Evolutionary conservation across 2,113 vertebrate genomes (phyloP).

Genomic region (Sciurus niger): DNA sequence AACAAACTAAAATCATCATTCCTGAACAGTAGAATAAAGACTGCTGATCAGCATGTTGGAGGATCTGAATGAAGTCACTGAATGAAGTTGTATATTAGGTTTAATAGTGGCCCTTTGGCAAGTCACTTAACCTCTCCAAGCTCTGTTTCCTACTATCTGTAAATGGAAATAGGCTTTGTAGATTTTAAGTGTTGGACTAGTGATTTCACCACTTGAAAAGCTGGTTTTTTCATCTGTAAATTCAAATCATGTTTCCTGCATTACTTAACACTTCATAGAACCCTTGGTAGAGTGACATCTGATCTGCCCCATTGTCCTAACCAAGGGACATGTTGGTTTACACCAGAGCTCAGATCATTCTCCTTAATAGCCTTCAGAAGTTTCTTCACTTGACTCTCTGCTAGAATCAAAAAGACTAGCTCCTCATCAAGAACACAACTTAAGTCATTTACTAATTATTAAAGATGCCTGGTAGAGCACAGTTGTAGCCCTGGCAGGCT

Average conservation of each 20-base stretch:
- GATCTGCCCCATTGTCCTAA: neutral
- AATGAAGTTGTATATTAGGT: neutral
- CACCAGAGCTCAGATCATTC: neutral
- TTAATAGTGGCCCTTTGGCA: neutral
- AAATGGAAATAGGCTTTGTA: neutral
- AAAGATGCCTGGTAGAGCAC: neutral
- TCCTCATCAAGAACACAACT: neutral
- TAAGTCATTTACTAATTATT: neutral
- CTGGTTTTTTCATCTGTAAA: neutral
- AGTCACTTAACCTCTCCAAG: neutral
- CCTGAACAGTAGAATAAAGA: too few species aligned
- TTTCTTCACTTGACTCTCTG: neutral
- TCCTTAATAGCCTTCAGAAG: neutral
- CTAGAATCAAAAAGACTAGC: neutral
- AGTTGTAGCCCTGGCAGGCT: neutral
- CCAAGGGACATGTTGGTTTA: neutral
- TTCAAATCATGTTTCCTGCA: neutral
- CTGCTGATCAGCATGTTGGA: neutral
- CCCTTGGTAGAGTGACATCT: rapidly evolving
- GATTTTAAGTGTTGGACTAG: neutral
- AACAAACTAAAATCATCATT: neutral
- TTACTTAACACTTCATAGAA: neutral
- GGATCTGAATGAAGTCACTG: neutral
- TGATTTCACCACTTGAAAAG: neutral
- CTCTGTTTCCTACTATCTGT: neutral